phyloP scores from a whole-genome alignment of 2,888 invertebrate genomes.

The Salticus scenicus region DNA sequence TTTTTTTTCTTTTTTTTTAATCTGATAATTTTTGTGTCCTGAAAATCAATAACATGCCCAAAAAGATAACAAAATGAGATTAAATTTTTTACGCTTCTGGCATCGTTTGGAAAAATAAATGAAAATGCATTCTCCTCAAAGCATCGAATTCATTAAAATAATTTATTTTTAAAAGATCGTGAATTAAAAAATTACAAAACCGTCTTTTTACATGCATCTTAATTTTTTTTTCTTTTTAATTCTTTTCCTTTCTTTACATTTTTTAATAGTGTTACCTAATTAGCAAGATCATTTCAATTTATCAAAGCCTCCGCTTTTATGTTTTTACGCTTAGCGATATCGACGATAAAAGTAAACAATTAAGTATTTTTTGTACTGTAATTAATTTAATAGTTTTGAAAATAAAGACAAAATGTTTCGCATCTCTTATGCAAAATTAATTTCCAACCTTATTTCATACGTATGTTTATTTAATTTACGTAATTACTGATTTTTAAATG shows the following conservation, averaged over 20 bases:
- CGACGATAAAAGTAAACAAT: not conserved
- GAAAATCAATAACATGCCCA: no score
- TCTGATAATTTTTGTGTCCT: no score
- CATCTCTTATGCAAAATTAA: conserved; percentile 29
- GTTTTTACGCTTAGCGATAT: not conserved
- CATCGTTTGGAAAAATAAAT: not conserved
- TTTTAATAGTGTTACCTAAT: conserved; percentile 9
- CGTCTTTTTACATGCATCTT: no score
- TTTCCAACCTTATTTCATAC: conserved; percentile 43
- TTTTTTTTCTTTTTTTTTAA: no score
- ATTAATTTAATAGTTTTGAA: conserved; percentile 60
- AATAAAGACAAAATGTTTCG: conserved; percentile 34
- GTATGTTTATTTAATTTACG: conserved; percentile 57
- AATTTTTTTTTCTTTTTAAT: no score
- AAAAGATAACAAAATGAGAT: not conserved
- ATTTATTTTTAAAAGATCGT: not conserved
- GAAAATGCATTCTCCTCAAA: not conserved
- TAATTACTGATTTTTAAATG: conserved; percentile 59
- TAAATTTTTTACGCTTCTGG: not conserved
- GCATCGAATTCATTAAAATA: not conserved
- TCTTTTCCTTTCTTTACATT: not conserved
- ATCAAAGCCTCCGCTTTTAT: conserved; percentile 7
- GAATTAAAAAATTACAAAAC: not conserved
- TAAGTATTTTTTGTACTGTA: conserved; percentile 5
- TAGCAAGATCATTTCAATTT: conserved; percentile 13